Conservation (phyloP, 2,113 vertebrate genomes). For the human region DNA sequence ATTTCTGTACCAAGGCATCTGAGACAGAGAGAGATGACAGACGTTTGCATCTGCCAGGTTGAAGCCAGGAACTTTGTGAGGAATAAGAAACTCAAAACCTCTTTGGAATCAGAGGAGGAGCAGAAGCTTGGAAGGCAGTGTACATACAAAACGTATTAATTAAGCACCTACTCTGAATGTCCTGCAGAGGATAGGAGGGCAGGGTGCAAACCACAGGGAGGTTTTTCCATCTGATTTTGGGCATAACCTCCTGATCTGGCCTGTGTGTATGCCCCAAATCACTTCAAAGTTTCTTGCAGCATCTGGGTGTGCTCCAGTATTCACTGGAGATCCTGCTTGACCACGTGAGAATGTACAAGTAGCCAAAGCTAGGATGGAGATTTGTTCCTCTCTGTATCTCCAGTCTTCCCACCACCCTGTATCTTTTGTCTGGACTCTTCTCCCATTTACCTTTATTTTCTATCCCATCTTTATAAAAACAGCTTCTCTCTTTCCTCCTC, state of each 20-base stretch:
- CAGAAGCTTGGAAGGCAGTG: background rate
- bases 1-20: background rate
- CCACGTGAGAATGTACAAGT: accelerated
- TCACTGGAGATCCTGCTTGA: background rate
- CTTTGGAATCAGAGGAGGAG: background rate
- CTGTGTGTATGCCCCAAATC: background rate
- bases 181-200: background rate
- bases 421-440: background rate
- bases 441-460: background rate
- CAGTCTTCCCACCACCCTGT: accelerated
- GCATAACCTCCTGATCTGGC: too few species aligned
- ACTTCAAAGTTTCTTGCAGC: background rate
- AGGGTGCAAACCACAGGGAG: background rate
- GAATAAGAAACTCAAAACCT: background rate
- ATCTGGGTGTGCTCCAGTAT: accelerated
- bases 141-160: background rate
- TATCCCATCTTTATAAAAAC: background rate
- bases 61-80: background rate
- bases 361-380: accelerated
- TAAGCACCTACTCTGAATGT: background rate
- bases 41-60: background rate
- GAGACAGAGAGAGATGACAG: background rate
- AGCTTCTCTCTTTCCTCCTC: background rate
- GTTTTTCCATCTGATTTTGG: background rate
- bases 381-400: background rate